Evolutionary conservation across 2,888 invertebrate genomes (phyloP), one percentile per base, ranked within the genome.

Genomic region (Netelia fuscicornis): DNA sequence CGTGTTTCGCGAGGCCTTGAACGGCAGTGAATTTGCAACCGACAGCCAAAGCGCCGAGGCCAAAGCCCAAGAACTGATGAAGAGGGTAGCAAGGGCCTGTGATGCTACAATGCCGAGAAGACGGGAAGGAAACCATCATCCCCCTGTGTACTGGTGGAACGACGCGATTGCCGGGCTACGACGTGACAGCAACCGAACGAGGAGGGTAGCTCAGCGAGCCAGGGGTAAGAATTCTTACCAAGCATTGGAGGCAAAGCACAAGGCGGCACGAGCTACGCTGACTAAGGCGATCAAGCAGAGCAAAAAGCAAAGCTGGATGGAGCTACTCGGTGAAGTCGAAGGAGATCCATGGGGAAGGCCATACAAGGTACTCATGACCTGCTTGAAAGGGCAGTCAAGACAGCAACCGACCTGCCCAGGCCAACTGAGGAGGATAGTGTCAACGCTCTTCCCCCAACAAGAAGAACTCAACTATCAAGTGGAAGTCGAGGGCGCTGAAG

Each of bases 401-500:
- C 78, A 48, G n/a, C 20, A 56, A 54, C 84, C 86, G 5, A 79
- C 85, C 9, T 81, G 82, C 48, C 81, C 85, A 2, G 42, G 74
- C 0, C 65, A 81, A 44, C 75, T 87, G 17, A 25, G 65, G 42
- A 71, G 71, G 54, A 87, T 88, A 23, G 87, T 87, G 3, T 25
- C 76, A 2, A 23, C 62, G 10, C 72, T 87, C n/a, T 88, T 87
- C 70, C 86, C 87, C 10, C 56, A 75, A 67, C 86, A 87, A 64
- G 23, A 20, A 0, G 58, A 74, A 30, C 2, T 52, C 9, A 20
- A 48, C 48, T 81, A 84, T 11, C 17, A 13, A 6, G 2, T 58
- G 1, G 56, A 52, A 11, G 10, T 44, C 1, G 17, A 9, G 1
- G 37, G 25, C 11, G 13, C 17, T 8, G 85, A 81, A n/a, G 68